Conservation (phyloP, 2,113 vertebrate species). For the Orycteropus afer region DNA sequence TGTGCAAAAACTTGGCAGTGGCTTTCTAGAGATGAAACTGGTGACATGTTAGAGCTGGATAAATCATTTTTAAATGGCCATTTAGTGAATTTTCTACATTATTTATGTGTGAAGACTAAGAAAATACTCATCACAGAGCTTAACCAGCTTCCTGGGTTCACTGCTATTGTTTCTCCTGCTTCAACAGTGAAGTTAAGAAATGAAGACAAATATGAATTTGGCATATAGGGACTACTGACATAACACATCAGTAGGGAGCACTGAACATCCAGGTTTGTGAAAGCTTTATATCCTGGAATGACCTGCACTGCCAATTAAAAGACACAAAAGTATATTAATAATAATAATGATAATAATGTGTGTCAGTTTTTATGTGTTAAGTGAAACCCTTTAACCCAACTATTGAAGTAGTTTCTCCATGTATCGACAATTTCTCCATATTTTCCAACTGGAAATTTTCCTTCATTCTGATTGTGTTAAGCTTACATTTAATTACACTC, state of each 20-base stretch:
- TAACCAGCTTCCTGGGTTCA: neutral
- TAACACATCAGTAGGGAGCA: neutral
- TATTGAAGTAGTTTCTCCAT: neutral
- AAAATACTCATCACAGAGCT: constrained; percentile 27
- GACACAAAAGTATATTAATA: neutral
- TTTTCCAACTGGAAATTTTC: constrained; percentile 62
- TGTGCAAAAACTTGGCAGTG: neutral
- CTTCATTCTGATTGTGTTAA: constrained; percentile 43
- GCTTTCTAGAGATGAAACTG: constrained; percentile 63
- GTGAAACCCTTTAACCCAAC: neutral
- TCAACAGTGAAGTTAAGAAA: constrained; percentile 61
- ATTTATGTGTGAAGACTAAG: constrained; percentile 46
- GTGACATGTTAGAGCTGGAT: constrained; percentile 57
- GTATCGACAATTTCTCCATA: neutral
- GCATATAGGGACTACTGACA: constrained; percentile 61
- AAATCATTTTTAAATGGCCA: constrained; percentile 62
- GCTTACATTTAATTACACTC: constrained; percentile 40
- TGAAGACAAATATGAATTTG: constrained; percentile 56
- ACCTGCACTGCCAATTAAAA: neutral
- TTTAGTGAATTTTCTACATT: constrained; percentile 49
- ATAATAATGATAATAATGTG: neutral
- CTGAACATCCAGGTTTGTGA: neutral
- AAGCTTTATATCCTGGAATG: neutral
- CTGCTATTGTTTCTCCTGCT: constrained; percentile 42
- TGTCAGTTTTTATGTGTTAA: neutral